Conservation (phyloP, 2,888 invertebrate species). For the Trilocha varians region DNA sequence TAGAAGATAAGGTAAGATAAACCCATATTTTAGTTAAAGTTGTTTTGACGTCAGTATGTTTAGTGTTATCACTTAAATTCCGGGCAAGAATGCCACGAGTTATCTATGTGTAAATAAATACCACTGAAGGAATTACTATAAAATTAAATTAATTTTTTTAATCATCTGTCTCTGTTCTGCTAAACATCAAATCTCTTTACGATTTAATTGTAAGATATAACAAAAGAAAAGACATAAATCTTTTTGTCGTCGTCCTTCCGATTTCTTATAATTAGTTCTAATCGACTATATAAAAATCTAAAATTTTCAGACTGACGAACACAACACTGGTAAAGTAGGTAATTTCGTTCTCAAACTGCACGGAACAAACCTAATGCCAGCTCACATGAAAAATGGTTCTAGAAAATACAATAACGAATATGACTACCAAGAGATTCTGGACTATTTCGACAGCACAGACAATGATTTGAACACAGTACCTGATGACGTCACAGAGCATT, state of each 20-base stretch:
- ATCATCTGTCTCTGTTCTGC: too few species aligned
- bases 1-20: conserved; percentile 59
- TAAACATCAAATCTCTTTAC: too few species aligned
- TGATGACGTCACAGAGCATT: conserved; percentile 21
- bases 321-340: conserved; percentile 74
- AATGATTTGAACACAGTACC: conserved; percentile 22
- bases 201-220: too few species aligned
- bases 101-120: too few species aligned
- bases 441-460: conserved; percentile 24
- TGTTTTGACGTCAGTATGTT: neutral
- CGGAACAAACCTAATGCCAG: conserved; percentile 78
- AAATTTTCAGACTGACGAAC: conserved; percentile 41
- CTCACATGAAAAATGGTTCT: conserved; percentile 73
- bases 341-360: conserved; percentile 77
- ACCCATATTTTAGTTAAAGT: neutral
- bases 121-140: too few species aligned
- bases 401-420: conserved; percentile 70
- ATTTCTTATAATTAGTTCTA: too few species aligned
- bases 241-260: too few species aligned
- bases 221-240: too few species aligned
- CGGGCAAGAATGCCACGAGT: too few species aligned
- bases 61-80: too few species aligned
- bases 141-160: too few species aligned
- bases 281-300: too few species aligned
- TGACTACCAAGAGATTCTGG: conserved; percentile 31